phyloP scores from a whole-genome alignment of 2,113 vertebrate genomes.

The Benitochromis conjunctus region DNA sequence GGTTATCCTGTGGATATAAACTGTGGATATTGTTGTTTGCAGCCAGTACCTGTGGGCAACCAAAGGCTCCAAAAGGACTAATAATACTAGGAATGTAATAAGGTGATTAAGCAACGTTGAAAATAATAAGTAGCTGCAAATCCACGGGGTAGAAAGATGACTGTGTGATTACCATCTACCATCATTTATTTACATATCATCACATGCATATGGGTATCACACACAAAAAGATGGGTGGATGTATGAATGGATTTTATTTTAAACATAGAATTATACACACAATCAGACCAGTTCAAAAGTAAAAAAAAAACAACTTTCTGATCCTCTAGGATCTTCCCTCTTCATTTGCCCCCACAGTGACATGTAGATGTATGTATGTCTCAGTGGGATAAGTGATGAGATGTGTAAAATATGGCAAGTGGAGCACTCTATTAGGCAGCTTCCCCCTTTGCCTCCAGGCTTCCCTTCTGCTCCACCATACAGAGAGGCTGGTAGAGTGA shows the following conservation, averaged over 20 bases:
- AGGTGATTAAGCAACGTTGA: not conserved
- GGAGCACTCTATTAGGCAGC: conserved; percentile 36
- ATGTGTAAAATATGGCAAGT: conserved; percentile 55
- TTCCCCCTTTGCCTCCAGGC: conserved; percentile 5
- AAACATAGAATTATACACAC: not conserved
- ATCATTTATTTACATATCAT: not conserved
- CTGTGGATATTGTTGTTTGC: not conserved
- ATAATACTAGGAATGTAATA: not conserved
- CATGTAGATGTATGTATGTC: conserved; percentile 34
- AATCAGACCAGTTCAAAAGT: not conserved
- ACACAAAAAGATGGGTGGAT: not conserved
- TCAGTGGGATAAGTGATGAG: conserved; percentile 34
- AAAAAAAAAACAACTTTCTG: not conserved
- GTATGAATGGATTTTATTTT: not conserved
- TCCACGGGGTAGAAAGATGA: not conserved
- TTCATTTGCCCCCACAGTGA: not conserved
- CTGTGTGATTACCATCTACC: not conserved
- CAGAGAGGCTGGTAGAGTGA: not conserved
- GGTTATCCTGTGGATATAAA: not conserved
- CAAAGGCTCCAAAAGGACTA: not conserved
- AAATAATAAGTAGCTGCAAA: not conserved
- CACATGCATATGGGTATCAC: not conserved
- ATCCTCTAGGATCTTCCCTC: conserved; percentile 20
- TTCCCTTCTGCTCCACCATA: not conserved
- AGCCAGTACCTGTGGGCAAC: not conserved